Evolutionary conservation across 2,888 invertebrate species (phyloP), one percentile per base, ranked within the genome.

Genomic region (Pollenia amentaria): DNA sequence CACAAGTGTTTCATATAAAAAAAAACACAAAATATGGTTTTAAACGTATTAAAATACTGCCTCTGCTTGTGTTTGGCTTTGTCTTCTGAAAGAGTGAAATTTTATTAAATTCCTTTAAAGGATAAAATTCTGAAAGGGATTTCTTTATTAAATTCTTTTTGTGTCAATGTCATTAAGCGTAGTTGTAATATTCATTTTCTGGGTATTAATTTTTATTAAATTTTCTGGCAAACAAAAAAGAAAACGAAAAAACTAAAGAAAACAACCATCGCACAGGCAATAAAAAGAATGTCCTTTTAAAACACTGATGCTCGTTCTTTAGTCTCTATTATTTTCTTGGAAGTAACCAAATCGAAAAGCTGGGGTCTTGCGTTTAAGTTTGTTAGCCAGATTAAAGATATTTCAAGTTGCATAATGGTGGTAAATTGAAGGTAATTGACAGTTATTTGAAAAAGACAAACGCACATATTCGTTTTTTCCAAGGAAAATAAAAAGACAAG

Each of bases 161-260:
- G 53, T 53, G 64, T 67, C 65, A 77, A 10, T 42, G 14, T 21
- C 29, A 57, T n/a, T 8, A 29, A 14, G 29, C 29, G 29, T 57
- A 29, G 29, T 29, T 29, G 29, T 29, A 6, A 29, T 6, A 29
- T 29, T 29, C 4, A 6, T 29, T 29, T 29, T 29, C n/a, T 11
- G 44, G n/a, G 42, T 62, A 48, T 72, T 73, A 77, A 72, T 55
- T 21, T 77, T 72, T 18, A 77, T 77, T 83, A 29, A 65, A 67
- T 29, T 48, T 64, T 82, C 65, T 64, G 42, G n/a, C 21, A 21
- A 55, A 55, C 10, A 44, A 1, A 38, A 60, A 42, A 48, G 38
- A 44, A 9, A 70, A 11, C 48, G 51, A 79, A 53, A 2, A 69
- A 40, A n/a, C 0, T n/a, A n/a, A 62, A 69, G 40, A 2, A 48